Percentiles rank a stretch among this genome's conserved stretches.
These are phyloP conservation scores for Taenaris catops DNA, from an alignment of 2,888 invertebrate species.

Conservation along the genomic window DNA sequence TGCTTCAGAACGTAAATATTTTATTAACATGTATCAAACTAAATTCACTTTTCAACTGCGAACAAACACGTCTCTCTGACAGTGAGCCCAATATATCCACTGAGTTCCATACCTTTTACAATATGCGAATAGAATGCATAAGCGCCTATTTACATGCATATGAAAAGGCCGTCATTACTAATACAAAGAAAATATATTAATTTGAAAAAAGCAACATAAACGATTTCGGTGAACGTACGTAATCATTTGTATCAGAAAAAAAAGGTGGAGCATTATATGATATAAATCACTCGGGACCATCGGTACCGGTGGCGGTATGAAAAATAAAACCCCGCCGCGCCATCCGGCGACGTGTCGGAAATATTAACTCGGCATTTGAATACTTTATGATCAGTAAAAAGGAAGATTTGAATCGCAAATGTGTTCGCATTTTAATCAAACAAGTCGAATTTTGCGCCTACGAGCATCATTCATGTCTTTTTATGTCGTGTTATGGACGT, in stretches of 20 bases:
- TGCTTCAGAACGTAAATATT: no score
- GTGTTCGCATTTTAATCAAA: slow-evolving; percentile 72
- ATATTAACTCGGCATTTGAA: slow-evolving; percentile 74
- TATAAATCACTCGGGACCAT: slow-evolving; percentile 46
- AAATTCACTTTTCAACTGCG: no score
- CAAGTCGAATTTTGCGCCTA: slow-evolving; percentile 29
- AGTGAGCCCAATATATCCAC: no score
- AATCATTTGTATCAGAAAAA: slow-evolving; percentile 7
- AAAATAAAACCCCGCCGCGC: slow-evolving; percentile 41
- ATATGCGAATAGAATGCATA: no score
- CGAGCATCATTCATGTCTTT: slow-evolving; percentile 17
- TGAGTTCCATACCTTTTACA: no score
- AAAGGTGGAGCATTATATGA: slow-evolving; percentile 33
- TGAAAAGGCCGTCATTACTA: no score
- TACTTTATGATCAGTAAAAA: slow-evolving; percentile 76
- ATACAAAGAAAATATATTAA: no score
- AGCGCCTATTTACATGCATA: no score
- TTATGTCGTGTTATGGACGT: slow-evolving; percentile 12
- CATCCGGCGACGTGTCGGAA: slow-evolving; percentile 61
- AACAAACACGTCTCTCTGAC: no score
- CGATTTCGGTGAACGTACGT: no score
- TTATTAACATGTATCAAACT: no score
- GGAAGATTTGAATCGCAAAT: slow-evolving; percentile 74
- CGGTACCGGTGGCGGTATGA: slow-evolving; percentile 28
- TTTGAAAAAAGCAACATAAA: no score